Percentiles rank a stretch among this genome's conserved stretches.
Evolutionary conservation across 2,888 invertebrate species (phyloP).

Genomic region (Campoplex capitator): DNA sequence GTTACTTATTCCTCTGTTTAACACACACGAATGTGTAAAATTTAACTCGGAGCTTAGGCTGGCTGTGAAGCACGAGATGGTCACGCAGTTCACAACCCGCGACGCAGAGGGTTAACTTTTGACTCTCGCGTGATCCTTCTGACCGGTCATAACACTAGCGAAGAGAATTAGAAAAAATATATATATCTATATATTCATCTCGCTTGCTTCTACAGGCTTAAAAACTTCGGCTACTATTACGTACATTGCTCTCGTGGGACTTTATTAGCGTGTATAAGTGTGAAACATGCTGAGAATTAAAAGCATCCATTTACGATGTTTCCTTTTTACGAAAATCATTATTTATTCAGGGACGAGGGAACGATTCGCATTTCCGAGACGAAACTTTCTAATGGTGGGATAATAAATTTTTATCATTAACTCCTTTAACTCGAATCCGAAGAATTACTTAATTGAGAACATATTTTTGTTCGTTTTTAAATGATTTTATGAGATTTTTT

Average conservation of each 20-base stretch:
- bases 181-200: background rate
- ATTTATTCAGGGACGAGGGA: background rate
- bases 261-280: background rate
- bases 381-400: background rate
- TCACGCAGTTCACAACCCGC: constrained; percentile 71
- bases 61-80: constrained; percentile 50
- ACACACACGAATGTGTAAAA: constrained; percentile 1
- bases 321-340: background rate
- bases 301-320: background rate
- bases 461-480: background rate
- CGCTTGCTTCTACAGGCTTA: constrained; percentile 22
- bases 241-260: constrained; percentile 22
- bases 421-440: background rate
- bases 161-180: constrained; percentile 30
- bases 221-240: constrained; percentile 29
- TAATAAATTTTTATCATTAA: background rate
- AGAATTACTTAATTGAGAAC: background rate
- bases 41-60: background rate
- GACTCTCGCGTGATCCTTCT: constrained; percentile 74
- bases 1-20: constrained; percentile 25
- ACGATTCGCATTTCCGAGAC: background rate
- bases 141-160: constrained; percentile 32
- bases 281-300: constrained; percentile 24
- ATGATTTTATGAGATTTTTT: background rate
- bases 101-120: constrained; percentile 61